Evolutionary conservation across 23 tunicate genomes (phyloP), one percentile per base, ranked within the genome.

Genomic region (Botrylloides violaceus): DNA sequence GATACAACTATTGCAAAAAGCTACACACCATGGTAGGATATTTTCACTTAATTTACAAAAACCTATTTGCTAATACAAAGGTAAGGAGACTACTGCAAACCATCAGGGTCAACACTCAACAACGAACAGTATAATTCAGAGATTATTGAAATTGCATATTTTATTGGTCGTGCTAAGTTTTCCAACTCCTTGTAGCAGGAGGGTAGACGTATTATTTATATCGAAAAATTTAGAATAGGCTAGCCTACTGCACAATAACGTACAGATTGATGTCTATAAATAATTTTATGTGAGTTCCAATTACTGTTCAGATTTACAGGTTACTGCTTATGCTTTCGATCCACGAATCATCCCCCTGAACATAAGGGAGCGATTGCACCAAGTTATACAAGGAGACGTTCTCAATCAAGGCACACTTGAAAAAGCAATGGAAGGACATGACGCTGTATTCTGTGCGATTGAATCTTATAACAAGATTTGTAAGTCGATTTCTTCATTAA

Each of bases 1-100:
- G 4, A 12, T 73, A 38, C 82, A 82, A 29, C 76, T 83, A 3
- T 62, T 88, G 55, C 59, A 72, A 21, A 63, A 71, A 60, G 83
- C 83, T 2, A 20, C 43, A 3, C 25, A 65, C 4, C 83, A 77
- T 32, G 74, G 74, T 68, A 68, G 19, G 47, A 33, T 63, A 63
- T 63, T n/a, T n/a, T n/a, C n/a, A n/a, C n/a, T n/a, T n/a, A n/a
- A n/a, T n/a, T n/a, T n/a, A n/a, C n/a, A n/a, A n/a, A n/a, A n/a
- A n/a, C n/a, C n/a, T n/a, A n/a, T n/a, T n/a, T n/a, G n/a, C n/a
- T n/a, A n/a, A n/a, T n/a, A n/a, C n/a, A n/a, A n/a, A n/a, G n/a
- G n/a, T n/a, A n/a, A n/a, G n/a, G n/a, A n/a, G n/a, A n/a, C n/a
- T n/a, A n/a, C n/a, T n/a, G n/a, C n/a, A n/a, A n/a, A n/a, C n/a